phyloP scores from a whole-genome alignment of 1,140 invertebrate genomes.

The Cephus cinctus region DNA sequence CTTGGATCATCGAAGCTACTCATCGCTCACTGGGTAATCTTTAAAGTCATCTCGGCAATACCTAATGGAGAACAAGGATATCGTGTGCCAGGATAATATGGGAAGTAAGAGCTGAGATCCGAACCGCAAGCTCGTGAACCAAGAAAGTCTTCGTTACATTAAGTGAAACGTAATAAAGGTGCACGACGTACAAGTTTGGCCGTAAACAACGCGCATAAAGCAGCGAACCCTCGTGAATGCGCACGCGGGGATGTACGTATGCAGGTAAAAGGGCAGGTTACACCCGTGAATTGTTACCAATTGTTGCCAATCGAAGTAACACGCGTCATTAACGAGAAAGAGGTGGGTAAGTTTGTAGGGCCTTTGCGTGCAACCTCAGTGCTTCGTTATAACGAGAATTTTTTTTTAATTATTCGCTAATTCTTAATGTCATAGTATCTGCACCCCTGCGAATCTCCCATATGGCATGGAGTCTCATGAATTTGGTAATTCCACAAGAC shows the following conservation, averaged over 20 bases:
- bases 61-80: background rate
- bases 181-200: conserved; percentile 34
- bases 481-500: background rate
- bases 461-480: background rate
- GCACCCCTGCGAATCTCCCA: too few relatives aligned
- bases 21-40: too few relatives aligned
- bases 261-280: conserved; percentile 26
- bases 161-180: conserved; percentile 48
- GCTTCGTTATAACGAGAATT: too few relatives aligned
- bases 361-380: too few relatives aligned
- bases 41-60: background rate
- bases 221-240: conserved; percentile 46
- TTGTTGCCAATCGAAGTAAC: conserved; percentile 56
- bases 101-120: background rate
- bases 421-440: conserved; percentile 35
- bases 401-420: conserved; percentile 42
- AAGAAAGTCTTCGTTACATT: too few relatives aligned
- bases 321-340: conserved; percentile 49
- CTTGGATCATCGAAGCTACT: too few relatives aligned
- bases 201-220: conserved; percentile 53
- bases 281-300: conserved; percentile 56
- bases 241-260: conserved; percentile 2
- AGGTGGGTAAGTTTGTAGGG: too few relatives aligned
- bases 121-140: background rate
- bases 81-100: background rate